These are phyloP conservation scores for Drosophila busckii DNA, from an alignment of 1,140 invertebrate genomes.

Conservation along the genomic window DNA sequence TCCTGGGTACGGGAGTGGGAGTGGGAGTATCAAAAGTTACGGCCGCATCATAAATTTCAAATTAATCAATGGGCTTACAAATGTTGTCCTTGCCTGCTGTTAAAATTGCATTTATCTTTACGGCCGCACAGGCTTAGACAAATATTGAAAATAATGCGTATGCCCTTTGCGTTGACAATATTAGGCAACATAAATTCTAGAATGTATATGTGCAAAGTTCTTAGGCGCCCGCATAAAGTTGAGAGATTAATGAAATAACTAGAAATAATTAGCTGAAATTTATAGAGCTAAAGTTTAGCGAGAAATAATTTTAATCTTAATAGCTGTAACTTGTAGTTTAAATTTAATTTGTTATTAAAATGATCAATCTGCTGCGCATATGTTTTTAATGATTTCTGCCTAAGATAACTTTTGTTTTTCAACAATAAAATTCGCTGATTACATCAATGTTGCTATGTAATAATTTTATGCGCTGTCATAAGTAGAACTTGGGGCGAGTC, in stretches of 20 bases:
- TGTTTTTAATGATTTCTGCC: no score
- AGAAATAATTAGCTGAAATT: no score
- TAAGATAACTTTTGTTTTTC: no score
- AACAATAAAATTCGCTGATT: slow-evolving; percentile 15
- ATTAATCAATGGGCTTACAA: slow-evolving; percentile 73
- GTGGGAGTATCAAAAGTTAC: slow-evolving; percentile 54
- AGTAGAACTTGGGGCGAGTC: background rate
- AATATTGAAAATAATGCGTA: slow-evolving; percentile 55
- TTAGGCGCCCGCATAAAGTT: no score
- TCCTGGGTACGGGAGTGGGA: background rate
- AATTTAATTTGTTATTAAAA: no score
- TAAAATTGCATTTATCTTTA: slow-evolving; percentile 36
- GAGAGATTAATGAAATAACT: no score
- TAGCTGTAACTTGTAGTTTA: no score
- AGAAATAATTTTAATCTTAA: no score
- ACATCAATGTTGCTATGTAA: slow-evolving; percentile 10
- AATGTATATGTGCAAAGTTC: no score
- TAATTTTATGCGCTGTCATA: slow-evolving; percentile 13
- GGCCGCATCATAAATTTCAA: slow-evolving; percentile 73
- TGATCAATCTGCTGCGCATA: no score
- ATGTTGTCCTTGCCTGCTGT: slow-evolving; percentile 35
- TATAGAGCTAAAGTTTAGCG: no score
- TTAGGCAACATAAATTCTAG: slow-evolving; percentile 27
- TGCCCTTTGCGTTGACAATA: background rate
- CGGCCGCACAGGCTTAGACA: slow-evolving; percentile 24